These are phyloP conservation scores for Myotis davidii DNA, from an alignment of 2,113 vertebrate species.

Conservation along the genomic window DNA sequence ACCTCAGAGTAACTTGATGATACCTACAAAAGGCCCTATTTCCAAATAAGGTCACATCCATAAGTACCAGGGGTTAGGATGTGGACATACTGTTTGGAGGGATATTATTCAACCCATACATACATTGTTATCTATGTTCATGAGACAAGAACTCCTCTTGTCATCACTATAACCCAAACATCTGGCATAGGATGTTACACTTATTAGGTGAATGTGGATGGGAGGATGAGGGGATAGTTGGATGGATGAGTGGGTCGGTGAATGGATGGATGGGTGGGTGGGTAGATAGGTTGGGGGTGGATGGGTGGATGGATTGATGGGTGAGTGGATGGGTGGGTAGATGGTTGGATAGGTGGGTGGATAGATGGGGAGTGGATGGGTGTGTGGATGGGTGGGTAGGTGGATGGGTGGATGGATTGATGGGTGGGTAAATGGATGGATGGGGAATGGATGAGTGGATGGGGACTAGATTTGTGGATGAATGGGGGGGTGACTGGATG, in stretches of 20 bases:
- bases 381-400: rapidly evolving
- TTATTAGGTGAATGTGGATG: neutral
- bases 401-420: rapidly evolving
- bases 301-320: too few species aligned
- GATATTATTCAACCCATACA: rapidly evolving
- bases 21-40: neutral
- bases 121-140: rapidly evolving
- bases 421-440: rapidly evolving
- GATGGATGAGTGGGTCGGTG: rapidly evolving
- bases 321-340: too few species aligned
- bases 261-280: rapidly evolving
- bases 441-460: rapidly evolving
- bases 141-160: neutral
- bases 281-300: too few species aligned
- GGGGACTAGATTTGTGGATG: too few species aligned
- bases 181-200: rapidly evolving
- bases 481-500: rapidly evolving
- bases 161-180: rapidly evolving
- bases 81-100: rapidly evolving
- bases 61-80: neutral
- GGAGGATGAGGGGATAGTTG: neutral
- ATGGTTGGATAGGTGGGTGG: neutral
- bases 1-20: too few species aligned
- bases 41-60: neutral
- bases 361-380: too few species aligned